Evolutionary conservation across 2,113 vertebrate species (phyloP), one percentile per base, ranked within the genome.

Genomic region (Ophthalmolycus amberensis): DNA sequence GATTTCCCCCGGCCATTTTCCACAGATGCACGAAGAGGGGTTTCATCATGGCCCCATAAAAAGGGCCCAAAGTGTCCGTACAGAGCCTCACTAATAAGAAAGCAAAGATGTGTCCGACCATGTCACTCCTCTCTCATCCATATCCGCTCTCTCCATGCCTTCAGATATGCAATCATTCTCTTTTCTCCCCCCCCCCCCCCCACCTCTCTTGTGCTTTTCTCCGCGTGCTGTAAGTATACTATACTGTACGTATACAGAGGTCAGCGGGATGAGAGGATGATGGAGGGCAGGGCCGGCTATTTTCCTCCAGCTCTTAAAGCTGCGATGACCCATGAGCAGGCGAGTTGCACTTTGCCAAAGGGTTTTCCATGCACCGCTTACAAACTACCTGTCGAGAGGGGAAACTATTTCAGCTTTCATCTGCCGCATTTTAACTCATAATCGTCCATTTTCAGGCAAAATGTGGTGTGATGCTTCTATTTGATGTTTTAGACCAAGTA

Each of bases 1-100:
- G 92, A 92, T 94, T 92, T 92, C 91, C 88, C 89, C 90, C 56
- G 91, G 92, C 92, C 89, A 94, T 95, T 93, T 94, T 94, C 85
- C 73, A 73, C 91, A 89, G 92, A 90, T 93, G 89, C 88, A 85
- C 77, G 54, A 85, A 88, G 91, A 91, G 88, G 83, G 88, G 91
- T 90, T 93, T 93, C 90, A 93, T 93, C 90, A 92, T 27, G 89
- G 81, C 85, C 82, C 87, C 86, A 68, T 65, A 91, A 93, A 90
- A 90, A 91, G 89, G 82, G 84, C 75, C 87, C 88, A 90, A 89
- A 91, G 92, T 93, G 92, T 92, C 86, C 29, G 75, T 37, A 50
- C 88, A 77, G 84, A 88, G 76, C 78, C 76, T 77, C 82, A 42
- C 90, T 94, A 94, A 95, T 94, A 93, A 94, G 93, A 92, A 86